Evolutionary conservation across 2,888 invertebrate genomes (phyloP).

Genomic region (Drosophila tripunctata): DNA sequence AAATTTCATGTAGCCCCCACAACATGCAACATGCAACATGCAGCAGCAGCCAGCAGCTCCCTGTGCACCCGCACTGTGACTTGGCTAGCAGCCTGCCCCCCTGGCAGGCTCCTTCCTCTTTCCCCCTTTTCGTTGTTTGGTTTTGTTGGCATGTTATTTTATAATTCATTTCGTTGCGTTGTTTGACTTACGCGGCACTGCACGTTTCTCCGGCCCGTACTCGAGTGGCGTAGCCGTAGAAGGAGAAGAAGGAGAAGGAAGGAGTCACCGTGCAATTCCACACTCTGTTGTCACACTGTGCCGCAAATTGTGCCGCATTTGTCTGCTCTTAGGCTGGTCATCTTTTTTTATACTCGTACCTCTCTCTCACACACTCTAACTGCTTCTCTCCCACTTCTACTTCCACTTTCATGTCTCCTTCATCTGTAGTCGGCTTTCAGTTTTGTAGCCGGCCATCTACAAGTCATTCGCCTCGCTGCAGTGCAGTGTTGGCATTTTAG

Average conservation of each 20-base stretch:
- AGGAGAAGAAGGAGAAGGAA: neutral
- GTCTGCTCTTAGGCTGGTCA: slow-evolving; percentile 65
- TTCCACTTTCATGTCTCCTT: neutral
- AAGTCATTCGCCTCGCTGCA: slow-evolving; percentile 67
- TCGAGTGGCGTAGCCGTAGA: neutral
- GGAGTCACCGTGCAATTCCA: slow-evolving; percentile 17
- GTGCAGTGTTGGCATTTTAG: neutral
- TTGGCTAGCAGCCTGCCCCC: slow-evolving; percentile 28
- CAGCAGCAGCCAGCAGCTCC: slow-evolving; percentile 6
- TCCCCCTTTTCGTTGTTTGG: slow-evolving; percentile 33
- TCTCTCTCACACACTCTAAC: no score
- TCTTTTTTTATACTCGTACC: slow-evolving; percentile 26
- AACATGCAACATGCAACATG: slow-evolving; percentile 3
- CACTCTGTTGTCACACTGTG: slow-evolving; percentile 68
- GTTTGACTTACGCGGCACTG: slow-evolving; percentile 68
- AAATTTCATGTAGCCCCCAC: slow-evolving; percentile 80
- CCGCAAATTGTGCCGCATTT: slow-evolving; percentile 75
- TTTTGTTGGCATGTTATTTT: slow-evolving; percentile 78
- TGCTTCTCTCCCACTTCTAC: neutral
- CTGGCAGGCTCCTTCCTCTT: neutral
- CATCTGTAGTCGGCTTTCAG: neutral
- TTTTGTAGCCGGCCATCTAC: slow-evolving; percentile 46
- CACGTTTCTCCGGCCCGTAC: neutral
- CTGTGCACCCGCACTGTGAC: neutral
- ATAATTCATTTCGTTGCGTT: slow-evolving; percentile 79